Evolutionary conservation across 37 sponge, comb jelly and placozoan genomes (phyloP).

Genomic region (Ianthella basta): DNA sequence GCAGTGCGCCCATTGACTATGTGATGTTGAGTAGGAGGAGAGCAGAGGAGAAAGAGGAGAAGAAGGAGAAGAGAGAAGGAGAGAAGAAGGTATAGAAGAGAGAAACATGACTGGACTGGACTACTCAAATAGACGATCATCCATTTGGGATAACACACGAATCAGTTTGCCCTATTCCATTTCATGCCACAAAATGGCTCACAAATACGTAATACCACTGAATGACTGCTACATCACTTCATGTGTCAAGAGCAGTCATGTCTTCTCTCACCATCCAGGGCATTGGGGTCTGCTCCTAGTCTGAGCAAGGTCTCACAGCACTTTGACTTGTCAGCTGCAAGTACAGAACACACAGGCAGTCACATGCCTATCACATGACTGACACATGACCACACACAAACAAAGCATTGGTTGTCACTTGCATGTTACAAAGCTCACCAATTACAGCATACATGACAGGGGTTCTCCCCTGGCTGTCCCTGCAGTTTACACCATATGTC

Average conservation of each 20-base stretch:
- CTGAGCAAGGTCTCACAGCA: constrained; percentile 27
- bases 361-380: constrained; percentile 3
- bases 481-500: constrained; percentile 52
- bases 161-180: too few relatives aligned
- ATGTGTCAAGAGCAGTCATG: too few relatives aligned
- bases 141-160: too few relatives aligned
- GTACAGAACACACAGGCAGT: neutral
- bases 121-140: too few relatives aligned
- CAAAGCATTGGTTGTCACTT: neutral
- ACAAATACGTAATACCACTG: too few relatives aligned
- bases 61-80: too few relatives aligned
- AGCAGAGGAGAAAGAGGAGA: too few relatives aligned
- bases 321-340: constrained; percentile 30
- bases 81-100: too few relatives aligned
- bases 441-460: constrained; percentile 85
- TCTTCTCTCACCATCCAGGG: constrained; percentile 21
- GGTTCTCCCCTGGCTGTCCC: constrained; percentile 66
- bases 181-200: too few relatives aligned
- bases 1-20: constrained; percentile 47
- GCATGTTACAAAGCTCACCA: constrained; percentile 15
- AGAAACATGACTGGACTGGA: too few relatives aligned
- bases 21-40: too few relatives aligned
- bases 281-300: constrained; percentile 11
- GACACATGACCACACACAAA: neutral
- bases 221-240: too few relatives aligned